Percentiles rank a stretch among this genome's conserved stretches.
Conservation (phyloP, 1,140 invertebrate species). For the Dinothrombium tinctorium region DNA sequence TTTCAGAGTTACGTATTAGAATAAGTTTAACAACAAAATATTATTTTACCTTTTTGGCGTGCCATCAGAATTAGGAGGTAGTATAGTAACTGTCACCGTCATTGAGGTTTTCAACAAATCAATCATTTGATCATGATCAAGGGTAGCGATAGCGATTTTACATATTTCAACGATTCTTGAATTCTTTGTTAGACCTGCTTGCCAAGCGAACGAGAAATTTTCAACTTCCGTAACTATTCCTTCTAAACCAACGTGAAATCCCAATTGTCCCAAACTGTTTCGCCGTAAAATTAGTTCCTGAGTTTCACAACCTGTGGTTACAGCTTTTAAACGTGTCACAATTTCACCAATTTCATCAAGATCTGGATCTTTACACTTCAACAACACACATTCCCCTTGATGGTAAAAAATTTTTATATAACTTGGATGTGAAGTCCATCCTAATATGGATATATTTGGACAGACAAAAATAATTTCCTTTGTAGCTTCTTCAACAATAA, state of each 20-base stretch:
- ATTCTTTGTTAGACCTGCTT: conserved; percentile 66
- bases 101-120: conserved; percentile 71
- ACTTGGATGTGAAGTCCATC: conserved; percentile 10
- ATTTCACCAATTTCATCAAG: conserved; percentile 51
- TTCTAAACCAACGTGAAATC: conserved; percentile 86
- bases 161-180: conserved; percentile 77
- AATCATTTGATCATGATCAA: conserved; percentile 79
- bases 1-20: background rate
- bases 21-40: background rate
- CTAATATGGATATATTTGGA: conserved; percentile 10
- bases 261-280: conserved; percentile 60
- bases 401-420: conserved; percentile 10
- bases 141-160: conserved; percentile 60
- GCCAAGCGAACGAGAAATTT: conserved; percentile 55
- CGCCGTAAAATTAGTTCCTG: conserved; percentile 46
- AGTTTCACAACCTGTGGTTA: conserved; percentile 42
- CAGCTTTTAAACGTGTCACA: conserved; percentile 37
- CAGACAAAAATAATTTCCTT: conserved; percentile 8
- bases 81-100: conserved; percentile 55
- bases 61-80: conserved; percentile 44
- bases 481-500: conserved; percentile 8
- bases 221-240: conserved; percentile 86
- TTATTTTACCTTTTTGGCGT: conserved; percentile 30
- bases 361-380: conserved; percentile 15
- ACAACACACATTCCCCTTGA: conserved; percentile 11